A percentile compares a stretch with the other conserved stretches of the same genome.
phyloP scores from a whole-genome alignment of 2,113 vertebrate species.

The Pleuronectes platessa region DNA sequence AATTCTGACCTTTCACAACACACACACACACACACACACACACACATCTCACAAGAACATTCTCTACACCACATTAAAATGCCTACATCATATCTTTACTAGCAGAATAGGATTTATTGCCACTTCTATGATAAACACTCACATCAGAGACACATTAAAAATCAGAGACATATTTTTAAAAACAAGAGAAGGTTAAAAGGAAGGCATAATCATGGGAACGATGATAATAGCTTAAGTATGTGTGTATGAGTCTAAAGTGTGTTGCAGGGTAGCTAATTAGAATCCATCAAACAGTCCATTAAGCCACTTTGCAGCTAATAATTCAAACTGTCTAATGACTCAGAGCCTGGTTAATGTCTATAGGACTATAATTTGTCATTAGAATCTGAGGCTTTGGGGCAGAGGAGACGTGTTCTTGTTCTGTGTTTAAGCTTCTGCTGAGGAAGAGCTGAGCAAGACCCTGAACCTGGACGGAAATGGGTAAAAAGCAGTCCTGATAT shows the following conservation, averaged over 20 bases:
- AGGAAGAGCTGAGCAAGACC: neutral
- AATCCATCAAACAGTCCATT: constrained; percentile 55
- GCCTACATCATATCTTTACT: constrained; percentile 11
- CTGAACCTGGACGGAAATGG: neutral
- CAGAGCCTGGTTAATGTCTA: constrained; percentile 38
- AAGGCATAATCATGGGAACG: neutral
- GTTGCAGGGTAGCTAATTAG: constrained; percentile 41
- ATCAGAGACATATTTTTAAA: neutral
- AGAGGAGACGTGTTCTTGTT: neutral
- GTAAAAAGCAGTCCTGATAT: neutral
- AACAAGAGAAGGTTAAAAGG: neutral
- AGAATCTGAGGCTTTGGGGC: neutral
- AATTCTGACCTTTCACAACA: neutral
- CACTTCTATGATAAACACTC: neutral
- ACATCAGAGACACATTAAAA: neutral
- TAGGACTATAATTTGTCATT: constrained; percentile 24
- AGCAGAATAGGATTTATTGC: neutral
- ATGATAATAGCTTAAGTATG: neutral
- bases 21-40: neutral
- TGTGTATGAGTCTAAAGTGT: constrained; percentile 15
- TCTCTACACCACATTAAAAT: constrained; percentile 2
- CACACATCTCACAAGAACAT: neutral
- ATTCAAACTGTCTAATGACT: constrained; percentile 43
- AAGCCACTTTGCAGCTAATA: constrained; percentile 44
- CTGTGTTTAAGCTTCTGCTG: neutral